Percentiles rank a stretch among this genome's conserved stretches.
These are phyloP conservation scores for Pachyuromys duprasi DNA, from an alignment of 2,797 vertebrate genomes.

Conservation along the genomic window DNA sequence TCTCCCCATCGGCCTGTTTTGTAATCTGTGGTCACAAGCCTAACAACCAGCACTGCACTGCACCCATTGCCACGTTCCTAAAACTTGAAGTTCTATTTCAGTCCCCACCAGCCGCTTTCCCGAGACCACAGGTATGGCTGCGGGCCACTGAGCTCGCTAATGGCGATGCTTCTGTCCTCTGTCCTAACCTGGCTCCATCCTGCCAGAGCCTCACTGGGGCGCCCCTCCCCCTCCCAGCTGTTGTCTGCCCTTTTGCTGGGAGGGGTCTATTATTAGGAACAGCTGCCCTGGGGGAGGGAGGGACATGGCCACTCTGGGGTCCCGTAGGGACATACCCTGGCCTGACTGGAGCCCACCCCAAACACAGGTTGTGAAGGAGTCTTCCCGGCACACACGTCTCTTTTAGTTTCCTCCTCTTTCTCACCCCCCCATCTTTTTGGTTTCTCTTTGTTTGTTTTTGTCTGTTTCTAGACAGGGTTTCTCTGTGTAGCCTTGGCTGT, in stretches of 20 bases:
- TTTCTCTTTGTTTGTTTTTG: not conserved
- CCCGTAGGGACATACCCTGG: constrained; percentile 47
- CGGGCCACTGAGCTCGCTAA: not conserved
- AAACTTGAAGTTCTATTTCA: not conserved
- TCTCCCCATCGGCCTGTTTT: not conserved
- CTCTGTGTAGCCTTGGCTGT: not conserved
- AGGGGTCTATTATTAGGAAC: constrained; percentile 80
- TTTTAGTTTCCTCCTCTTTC: not conserved
- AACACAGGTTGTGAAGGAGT: constrained; percentile 23
- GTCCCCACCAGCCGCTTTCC: not conserved
- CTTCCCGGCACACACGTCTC: not conserved
- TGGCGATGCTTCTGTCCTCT: too few relatives aligned
- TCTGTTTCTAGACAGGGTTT: not conserved
- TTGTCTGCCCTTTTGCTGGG: constrained; percentile 78
- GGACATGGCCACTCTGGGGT: not conserved
- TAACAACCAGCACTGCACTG: not conserved
- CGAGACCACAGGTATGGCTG: not conserved
- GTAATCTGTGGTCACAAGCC: not conserved
- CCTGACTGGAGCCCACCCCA: constrained; percentile 23
- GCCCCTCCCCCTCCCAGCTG: constrained; percentile 78
- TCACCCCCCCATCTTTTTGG: not conserved
- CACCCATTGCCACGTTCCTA: not conserved
- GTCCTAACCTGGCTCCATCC: not conserved
- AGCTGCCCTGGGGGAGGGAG: constrained; percentile 62
- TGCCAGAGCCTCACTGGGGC: not conserved